A percentile compares a stretch with the other conserved stretches of the same genome.
Evolutionary conservation across 2,888 invertebrate species (phyloP).

Genomic region (Liodrosophila aerea): DNA sequence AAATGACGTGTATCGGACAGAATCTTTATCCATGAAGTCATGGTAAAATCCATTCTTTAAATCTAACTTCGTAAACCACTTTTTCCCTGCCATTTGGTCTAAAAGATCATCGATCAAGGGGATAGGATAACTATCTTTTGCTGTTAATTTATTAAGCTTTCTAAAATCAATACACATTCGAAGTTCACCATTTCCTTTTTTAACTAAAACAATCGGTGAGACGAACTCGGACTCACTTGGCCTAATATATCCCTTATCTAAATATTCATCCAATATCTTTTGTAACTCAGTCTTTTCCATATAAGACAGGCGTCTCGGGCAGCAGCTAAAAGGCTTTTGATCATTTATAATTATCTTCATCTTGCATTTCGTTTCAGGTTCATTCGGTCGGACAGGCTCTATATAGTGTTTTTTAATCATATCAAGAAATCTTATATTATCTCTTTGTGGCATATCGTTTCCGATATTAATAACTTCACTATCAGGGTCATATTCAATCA

Average conservation of each 20-base stretch:
- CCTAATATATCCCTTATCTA: conserved; percentile 2
- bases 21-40: conserved; percentile 9
- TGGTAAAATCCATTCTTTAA: conserved; percentile 12
- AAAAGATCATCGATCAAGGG: conserved; percentile 19
- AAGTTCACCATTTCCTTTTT: conserved; percentile 14
- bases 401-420: conserved; percentile 1
- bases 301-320: conserved; percentile 6
- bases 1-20: conserved; percentile 10
- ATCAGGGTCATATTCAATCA: too few species aligned
- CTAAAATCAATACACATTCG: conserved; percentile 20
- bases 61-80: conserved; percentile 11
- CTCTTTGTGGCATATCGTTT: neutral
- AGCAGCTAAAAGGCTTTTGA: conserved; percentile 7
- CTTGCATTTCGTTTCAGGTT: conserved; percentile 9
- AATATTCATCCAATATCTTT: conserved; percentile 4
- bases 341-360: conserved; percentile 6
- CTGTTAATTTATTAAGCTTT: conserved; percentile 4
- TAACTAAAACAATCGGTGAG: conserved; percentile 18
- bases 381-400: neutral
- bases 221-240: conserved; percentile 18
- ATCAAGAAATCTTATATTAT: too few species aligned
- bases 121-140: conserved; percentile 22
- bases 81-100: conserved; percentile 6
- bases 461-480: too few species aligned
- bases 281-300: conserved; percentile 4